A percentile compares a stretch with the other conserved stretches of the same genome.
Evolutionary conservation across 1,140 invertebrate species (phyloP).

Genomic region (Bombus fervidus): DNA sequence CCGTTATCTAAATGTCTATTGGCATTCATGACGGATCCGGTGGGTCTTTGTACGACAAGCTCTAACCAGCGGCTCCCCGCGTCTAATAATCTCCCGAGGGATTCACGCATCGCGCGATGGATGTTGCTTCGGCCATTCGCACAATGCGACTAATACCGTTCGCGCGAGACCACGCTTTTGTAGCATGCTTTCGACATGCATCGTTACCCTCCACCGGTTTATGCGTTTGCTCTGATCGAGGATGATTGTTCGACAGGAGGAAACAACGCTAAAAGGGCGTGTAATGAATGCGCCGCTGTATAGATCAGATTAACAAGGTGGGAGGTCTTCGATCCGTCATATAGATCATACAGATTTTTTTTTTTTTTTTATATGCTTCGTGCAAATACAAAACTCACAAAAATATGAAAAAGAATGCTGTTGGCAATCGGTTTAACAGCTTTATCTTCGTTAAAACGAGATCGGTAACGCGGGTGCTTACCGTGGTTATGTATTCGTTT

Average conservation of each 20-base stretch:
- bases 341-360: neutral
- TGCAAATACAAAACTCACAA: neutral
- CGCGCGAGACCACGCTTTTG: conserved; percentile 3
- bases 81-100: conserved; percentile 34
- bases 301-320: neutral
- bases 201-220: neutral
- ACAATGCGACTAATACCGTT: conserved; percentile 37
- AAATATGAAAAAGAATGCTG: too few species aligned
- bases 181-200: neutral
- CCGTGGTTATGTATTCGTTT: neutral
- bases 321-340: neutral
- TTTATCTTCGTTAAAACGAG: too few species aligned
- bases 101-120: conserved; percentile 9
- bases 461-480: too few species aligned
- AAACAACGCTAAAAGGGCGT: conserved; percentile 1
- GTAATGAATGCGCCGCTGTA: neutral
- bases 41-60: conserved; percentile 16
- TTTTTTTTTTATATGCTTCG: neutral
- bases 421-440: too few species aligned
- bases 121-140: conserved; percentile 4
- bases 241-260: neutral
- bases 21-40: conserved; percentile 38
- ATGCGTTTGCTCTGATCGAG: neutral
- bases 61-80: conserved; percentile 9
- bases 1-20: conserved; percentile 65